phyloP scores from a whole-genome alignment of 2,113 vertebrate species.

The Dicrurus megarhynchus region DNA sequence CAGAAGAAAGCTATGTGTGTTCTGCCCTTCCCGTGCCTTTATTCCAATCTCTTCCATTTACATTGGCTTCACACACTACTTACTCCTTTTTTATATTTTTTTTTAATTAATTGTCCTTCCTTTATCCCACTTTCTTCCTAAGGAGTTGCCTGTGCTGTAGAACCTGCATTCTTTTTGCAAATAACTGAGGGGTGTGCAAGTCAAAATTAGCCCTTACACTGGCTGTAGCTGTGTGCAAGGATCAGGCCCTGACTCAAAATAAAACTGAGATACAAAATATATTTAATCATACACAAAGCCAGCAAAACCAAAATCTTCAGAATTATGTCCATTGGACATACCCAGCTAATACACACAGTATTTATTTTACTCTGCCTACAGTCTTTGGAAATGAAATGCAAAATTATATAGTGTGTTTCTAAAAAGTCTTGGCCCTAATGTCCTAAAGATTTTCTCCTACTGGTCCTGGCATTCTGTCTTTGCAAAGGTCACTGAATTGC shows the following conservation, averaged over 20 bases:
- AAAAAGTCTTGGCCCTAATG: not conserved
- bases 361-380: not conserved
- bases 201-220: not conserved
- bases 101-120: not conserved
- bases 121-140: not conserved
- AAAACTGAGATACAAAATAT: not conserved
- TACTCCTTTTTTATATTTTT: not conserved
- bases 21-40: not conserved
- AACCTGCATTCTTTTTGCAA: not conserved
- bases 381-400: not conserved
- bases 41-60: not conserved
- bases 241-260: not conserved
- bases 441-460: not conserved
- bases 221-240: not conserved
- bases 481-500: not conserved
- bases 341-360: rapidly evolving
- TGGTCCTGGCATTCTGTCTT: not conserved
- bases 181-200: not conserved
- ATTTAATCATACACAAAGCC: not conserved
- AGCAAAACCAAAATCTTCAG: not conserved
- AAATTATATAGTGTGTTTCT: not conserved
- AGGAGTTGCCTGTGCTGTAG: not conserved
- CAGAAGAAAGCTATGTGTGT: not conserved
- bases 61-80: not conserved
- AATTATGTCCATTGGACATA: not conserved